Base-by-base conservation (phyloP, 2,797 vertebrate genomes). In the Lacerta bilineata region DNA sequence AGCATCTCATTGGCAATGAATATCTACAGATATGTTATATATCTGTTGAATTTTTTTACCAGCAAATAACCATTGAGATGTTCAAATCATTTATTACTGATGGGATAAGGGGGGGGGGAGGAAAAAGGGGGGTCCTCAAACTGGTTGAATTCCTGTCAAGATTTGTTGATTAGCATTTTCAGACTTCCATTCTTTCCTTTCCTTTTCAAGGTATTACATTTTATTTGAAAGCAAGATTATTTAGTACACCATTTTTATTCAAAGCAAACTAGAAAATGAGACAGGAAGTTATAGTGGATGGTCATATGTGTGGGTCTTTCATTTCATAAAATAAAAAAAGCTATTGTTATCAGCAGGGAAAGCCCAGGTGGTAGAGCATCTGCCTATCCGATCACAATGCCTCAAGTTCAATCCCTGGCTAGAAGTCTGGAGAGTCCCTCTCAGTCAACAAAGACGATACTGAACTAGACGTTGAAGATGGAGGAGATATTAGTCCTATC, bases 11-110 rank as follows among this genome's bases (percentile, higher is more conserved):
- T 91, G 69, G 29, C 78, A 87, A 33, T 59, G 36, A 86, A 39
- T 66, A 91, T 55, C 87, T 77, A 36, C 72, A 83, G 78, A 61
- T 59, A 78, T 80, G 91, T 92, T 92, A 89, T 69, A 88, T 72
- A 85, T 59, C 33, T 41, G 87, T 92, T 18, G 68, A 68, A 61
- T 46, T 69, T 33, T 1, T 64, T 59, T 72, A 84, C 76, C 75
- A 91, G 43, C 27, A 87, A 72, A 72, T n/a, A 33, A 71, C 25
- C 20, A 29, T 46, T 80, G 25, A 43, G 80, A 92, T 71, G 39
- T 78, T 75, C 46, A 85, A 50, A 81, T 69, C 61, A 66, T 66
- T 87, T 82, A 83, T 46, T 74, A 83, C 76, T 93, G 90, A 72
- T 87, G 43, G 68, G n/a, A 43, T 89, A 13, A 91, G 33, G 11